A percentile compares a stretch with the other conserved stretches of the same genome.
Evolutionary conservation across 2,888 invertebrate genomes (phyloP).

Genomic region (Oligia fasciuncula): DNA sequence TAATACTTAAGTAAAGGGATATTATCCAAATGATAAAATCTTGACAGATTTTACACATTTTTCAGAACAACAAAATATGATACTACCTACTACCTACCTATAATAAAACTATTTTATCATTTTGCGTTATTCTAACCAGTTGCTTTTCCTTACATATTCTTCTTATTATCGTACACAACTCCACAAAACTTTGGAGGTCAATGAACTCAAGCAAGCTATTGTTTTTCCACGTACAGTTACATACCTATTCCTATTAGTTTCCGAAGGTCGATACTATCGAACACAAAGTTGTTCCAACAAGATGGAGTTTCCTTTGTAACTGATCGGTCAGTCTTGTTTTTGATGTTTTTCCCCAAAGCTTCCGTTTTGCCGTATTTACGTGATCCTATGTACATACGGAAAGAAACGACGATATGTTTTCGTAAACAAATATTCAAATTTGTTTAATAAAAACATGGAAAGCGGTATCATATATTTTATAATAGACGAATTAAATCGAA

Average conservation of each 20-base stretch:
- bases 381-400: slow-evolving; percentile 21
- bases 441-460: background rate
- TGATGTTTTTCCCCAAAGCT: slow-evolving; percentile 43
- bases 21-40: too few species aligned
- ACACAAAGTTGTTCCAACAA: slow-evolving; percentile 36
- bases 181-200: slow-evolving; percentile 19
- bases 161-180: background rate
- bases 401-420: slow-evolving; percentile 23
- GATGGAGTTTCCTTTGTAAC: slow-evolving; percentile 38
- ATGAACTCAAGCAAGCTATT: slow-evolving; percentile 19
- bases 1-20: too few species aligned
- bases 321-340: slow-evolving; percentile 39
- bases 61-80: background rate
- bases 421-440: slow-evolving; percentile 24
- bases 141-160: background rate
- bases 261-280: slow-evolving; percentile 31
- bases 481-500: background rate
- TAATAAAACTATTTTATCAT: background rate
- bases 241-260: slow-evolving; percentile 33
- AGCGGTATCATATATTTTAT: background rate
- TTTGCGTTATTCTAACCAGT: background rate
- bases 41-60: too few species aligned
- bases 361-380: slow-evolving; percentile 28
- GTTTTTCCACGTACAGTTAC: slow-evolving; percentile 14
- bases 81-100: too few species aligned